Evolutionary conservation across 2,113 vertebrate species (phyloP).

Genomic region (Chaetodon trifascialis): DNA sequence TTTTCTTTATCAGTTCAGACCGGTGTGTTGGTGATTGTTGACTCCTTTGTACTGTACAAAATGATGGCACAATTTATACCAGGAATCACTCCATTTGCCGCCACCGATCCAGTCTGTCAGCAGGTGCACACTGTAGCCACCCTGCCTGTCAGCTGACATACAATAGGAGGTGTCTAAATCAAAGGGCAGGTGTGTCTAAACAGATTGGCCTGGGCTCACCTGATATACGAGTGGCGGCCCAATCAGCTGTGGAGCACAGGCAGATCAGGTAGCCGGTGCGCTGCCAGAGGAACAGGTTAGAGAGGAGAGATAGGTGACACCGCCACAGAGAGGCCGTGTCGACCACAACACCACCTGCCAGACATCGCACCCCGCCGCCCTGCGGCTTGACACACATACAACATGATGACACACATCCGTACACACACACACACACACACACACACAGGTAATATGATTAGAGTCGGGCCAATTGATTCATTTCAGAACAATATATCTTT

Average conservation of each 20-base stretch:
- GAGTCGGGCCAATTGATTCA: constrained; percentile 42
- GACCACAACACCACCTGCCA: constrained; percentile 71
- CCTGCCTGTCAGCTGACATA: constrained; percentile 54
- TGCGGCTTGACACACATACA: constrained; percentile 23
- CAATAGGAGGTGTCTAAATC: constrained; percentile 71
- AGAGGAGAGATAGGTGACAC: constrained; percentile 63
- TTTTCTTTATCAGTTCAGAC: neutral
- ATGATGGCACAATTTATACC: neutral
- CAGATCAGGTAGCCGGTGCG: constrained; percentile 68
- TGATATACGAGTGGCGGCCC: constrained; percentile 61
- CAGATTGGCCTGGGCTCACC: constrained; percentile 73
- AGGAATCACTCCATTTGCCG: constrained; percentile 24
- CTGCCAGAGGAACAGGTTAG: constrained; percentile 67
- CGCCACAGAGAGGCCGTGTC: constrained; percentile 54
- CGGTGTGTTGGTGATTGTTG: neutral
- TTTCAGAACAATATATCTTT: constrained; percentile 49
- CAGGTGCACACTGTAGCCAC: constrained; percentile 54
- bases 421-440: constrained; percentile 15
- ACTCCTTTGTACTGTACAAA: neutral
- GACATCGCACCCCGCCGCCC: constrained; percentile 43
- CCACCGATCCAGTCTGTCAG: constrained; percentile 30
- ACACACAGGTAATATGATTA: constrained; percentile 23
- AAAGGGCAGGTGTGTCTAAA: constrained; percentile 77
- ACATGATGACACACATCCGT: constrained; percentile 14
- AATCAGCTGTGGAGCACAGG: constrained; percentile 57